Evolutionary conservation across 1,140 invertebrate genomes (phyloP), one percentile per base, ranked within the genome.

Genomic region (Anagrus nilaparvatae): DNA sequence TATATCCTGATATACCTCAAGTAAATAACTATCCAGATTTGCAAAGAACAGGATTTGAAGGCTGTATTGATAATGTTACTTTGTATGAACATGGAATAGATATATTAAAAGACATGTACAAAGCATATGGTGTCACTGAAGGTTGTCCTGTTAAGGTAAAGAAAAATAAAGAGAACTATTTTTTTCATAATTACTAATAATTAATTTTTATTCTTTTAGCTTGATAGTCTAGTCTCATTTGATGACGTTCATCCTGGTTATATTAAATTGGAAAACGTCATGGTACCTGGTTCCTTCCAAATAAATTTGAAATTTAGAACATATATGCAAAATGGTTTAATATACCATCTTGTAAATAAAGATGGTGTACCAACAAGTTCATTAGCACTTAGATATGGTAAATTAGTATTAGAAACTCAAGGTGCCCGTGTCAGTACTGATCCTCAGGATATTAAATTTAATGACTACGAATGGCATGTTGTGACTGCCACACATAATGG

Each of bases 11-110:
- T 23, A 79, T 86, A 1, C 79, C 77, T 0, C 76, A 74, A 31
- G 63, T 73, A 18, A n/a, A n/a, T n/a, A n/a, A n/a, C n/a, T n/a
- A n/a, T n/a, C n/a, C n/a, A n/a, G n/a, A n/a, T n/a, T n/a, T n/a
- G n/a, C n/a, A n/a, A n/a, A n/a, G n/a, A n/a, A n/a, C n/a, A n/a
- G 85, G 85, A 36, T 97, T 97, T 61, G 90, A 95, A 54, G 95
- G 95, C 4, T 99, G 95, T 58, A 85, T 99, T 28, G 78, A 88
- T 51, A 74, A 86, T 44, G 78, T 97, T 2, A 70, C 75, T 16
- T 81, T 97, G 33, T 75, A 78, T 8, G 74, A 77, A 1, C 72
- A 73, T 6, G 73, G 76, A n/a, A 75, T 90, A 20, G 84, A 94
- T 61, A 69, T 97, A 0, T 84, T 75, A 38, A 75, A 81, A 44